Evolutionary conservation across 2,797 vertebrate genomes (phyloP), one percentile per base, ranked within the genome.

Genomic region (Spinus olivaceus): DNA sequence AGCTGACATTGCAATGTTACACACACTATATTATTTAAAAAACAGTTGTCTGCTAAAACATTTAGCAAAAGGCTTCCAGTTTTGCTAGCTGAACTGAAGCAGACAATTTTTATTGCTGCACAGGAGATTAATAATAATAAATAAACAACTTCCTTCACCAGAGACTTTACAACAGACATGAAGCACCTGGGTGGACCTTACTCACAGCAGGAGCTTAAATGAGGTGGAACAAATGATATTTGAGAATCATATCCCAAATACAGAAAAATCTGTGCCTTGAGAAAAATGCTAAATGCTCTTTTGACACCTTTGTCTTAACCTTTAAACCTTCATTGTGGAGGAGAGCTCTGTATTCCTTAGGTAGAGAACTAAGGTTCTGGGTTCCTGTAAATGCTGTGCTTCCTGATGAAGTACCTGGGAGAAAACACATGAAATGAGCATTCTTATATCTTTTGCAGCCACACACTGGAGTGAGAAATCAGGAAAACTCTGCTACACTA

Each of bases 1-100:
- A 20, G 69, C 63, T 78, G 65, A 47, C 72, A 92, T 33, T 35
- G 39, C 41, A 49, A 79, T 80, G 72, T 87, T 70, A 95, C 80
- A 88, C 57, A 21, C 51, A 80, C 66, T 33, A 51, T 66, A 35
- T 90, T 89, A 88, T 78, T 85, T 89, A 9, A 56, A 81, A 72
- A 63, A n/a, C 3, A 25, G 53, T 63, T 94, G 67, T 76, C 63
- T 96, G 33, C 21, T 95, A 65, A 92, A 96, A 77, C 64, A 50
- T 79, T 78, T 86, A 95, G 46, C 67, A 84, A 87, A 92, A 85
- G 28, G 23, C 49, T 92, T 92, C 57, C 81, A 81, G 65, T 32
- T 88, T 80, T 88, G 56, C 85, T 86, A 92, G 71, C 63, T 81
- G 72, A 91, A 91, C 35, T 67, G 65, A 77, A 93, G 53, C 25